Base-by-base conservation (phyloP, 2,888 invertebrate genomes). In the Diarsia mendica region DNA sequence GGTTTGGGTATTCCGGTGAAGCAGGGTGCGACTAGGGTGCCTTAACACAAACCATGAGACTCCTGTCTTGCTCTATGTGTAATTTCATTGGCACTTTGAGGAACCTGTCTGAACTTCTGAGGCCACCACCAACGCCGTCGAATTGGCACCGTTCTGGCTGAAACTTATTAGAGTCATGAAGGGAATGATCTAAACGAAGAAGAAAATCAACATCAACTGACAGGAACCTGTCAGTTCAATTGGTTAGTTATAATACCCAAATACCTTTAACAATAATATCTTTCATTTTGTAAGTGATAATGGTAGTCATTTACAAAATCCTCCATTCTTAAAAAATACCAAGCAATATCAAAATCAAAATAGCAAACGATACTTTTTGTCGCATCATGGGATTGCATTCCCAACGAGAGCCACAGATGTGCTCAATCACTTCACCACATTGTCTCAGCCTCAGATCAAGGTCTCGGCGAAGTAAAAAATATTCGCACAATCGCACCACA, bases 311-410 rank as follows among this genome's bases (percentile, higher is more conserved):
- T 39, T 18, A n/a, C 20, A 15, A 23, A 18, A 28, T 28, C 6
- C 33, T 55, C 13, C 18, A 4, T 49, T 49, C 49, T 33, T 58
- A 23, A 72, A 23, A 23, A n/a, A 55, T 23, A 2, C 33, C 10
- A n/a, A 33, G 58, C 28, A 66, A 58, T 58, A 67, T 66, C 39
- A 63, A 28, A 61, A 49, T 11, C 51, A 15, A 65, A 78, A 77
- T 71, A 67, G 1, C 3, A 77, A 67, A 70, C 61, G 13, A 71
- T 49, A 55, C 39, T 80, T 80, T 80, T 72, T 78, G 49, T 33
- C 4, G 9, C 18, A 23, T 63, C 58, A 5, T 44, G 49, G 46
- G 28, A 65, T 72, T 60, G 46, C 55, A 66, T 28, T 53, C 18
- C 23, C 70, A 48, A 6, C 46, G 71, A 46, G 51, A 13, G n/a